These are phyloP conservation scores for Stegodyphus dumicola DNA, from an alignment of 1,140 invertebrate genomes.

Conservation along the genomic window DNA sequence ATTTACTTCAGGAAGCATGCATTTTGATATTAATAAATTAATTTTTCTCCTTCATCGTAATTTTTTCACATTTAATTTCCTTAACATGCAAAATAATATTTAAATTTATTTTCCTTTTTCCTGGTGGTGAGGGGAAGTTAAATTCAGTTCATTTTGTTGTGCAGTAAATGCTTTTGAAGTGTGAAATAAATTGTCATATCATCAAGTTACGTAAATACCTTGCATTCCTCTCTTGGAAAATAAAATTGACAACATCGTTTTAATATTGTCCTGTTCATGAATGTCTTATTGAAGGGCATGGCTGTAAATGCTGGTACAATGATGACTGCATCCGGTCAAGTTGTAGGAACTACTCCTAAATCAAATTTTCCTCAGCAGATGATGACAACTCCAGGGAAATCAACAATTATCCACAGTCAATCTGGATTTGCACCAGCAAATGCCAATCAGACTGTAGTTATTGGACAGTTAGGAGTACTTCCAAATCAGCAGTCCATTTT, in stretches of 20 bases:
- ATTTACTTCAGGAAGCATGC: no score
- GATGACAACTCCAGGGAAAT: conserved; percentile 55
- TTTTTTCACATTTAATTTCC: no score
- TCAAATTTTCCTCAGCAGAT: conserved; percentile 59
- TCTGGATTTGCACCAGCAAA: conserved; percentile 78
- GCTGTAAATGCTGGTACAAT: conserved; percentile 30
- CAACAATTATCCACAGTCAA: conserved; percentile 54
- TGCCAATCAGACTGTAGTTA: conserved; percentile 81
- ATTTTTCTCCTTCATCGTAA: no score
- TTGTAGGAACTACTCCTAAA: conserved; percentile 19
- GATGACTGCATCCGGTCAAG: conserved; percentile 41
- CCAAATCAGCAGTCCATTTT: conserved; percentile 78
- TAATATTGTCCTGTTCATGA: background rate
- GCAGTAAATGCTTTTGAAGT: background rate
- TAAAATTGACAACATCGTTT: background rate
- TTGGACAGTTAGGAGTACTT: conserved; percentile 80
- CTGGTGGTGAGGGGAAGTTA: no score
- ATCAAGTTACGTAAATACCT: no score
- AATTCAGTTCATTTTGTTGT: background rate
- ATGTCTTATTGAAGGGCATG: background rate
- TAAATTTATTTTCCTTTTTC: no score
- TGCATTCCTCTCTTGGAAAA: background rate
- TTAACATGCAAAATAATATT: no score
- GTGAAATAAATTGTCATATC: no score
- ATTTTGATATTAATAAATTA: no score